A percentile compares a stretch with the other conserved stretches of the same genome.
These are phyloP conservation scores for Tetranychus urticae DNA, from an alignment of 1,140 invertebrate genomes.

Conservation along the genomic window DNA sequence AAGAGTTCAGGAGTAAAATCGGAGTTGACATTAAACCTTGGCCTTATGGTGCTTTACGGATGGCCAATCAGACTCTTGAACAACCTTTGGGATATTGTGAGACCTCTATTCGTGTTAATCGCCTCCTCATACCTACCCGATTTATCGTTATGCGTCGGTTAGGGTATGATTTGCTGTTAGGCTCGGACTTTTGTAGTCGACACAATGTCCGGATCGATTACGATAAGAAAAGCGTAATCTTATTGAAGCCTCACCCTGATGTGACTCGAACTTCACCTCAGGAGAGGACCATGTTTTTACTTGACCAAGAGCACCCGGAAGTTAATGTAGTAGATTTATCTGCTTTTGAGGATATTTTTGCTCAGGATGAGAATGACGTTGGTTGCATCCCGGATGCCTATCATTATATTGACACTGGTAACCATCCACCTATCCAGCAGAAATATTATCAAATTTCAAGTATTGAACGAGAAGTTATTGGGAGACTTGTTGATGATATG, in stretches of 20 bases:
- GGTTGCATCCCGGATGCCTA: background rate
- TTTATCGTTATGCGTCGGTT: background rate
- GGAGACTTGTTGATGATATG: constrained; percentile 11
- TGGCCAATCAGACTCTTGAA: background rate
- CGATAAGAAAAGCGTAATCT: background rate
- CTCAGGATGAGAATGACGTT: background rate
- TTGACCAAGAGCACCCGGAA: background rate
- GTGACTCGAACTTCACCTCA: background rate
- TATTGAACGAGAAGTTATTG: constrained; percentile 6
- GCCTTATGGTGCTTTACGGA: background rate
- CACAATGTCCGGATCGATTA: background rate
- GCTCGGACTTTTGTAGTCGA: background rate
- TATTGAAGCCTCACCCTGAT: background rate
- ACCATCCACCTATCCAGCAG: background rate
- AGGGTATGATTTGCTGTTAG: background rate
- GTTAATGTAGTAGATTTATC: background rate
- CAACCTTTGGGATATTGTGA: background rate
- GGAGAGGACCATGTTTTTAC: no score
- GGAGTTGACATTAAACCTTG: background rate
- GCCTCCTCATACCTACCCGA: background rate
- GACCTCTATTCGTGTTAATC: background rate
- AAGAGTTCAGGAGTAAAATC: background rate
- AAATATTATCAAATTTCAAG: background rate
- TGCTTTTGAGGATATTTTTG: background rate
- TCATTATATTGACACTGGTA: background rate